Conservation (phyloP, 2,888 invertebrate genomes). For the Tachina fera region DNA sequence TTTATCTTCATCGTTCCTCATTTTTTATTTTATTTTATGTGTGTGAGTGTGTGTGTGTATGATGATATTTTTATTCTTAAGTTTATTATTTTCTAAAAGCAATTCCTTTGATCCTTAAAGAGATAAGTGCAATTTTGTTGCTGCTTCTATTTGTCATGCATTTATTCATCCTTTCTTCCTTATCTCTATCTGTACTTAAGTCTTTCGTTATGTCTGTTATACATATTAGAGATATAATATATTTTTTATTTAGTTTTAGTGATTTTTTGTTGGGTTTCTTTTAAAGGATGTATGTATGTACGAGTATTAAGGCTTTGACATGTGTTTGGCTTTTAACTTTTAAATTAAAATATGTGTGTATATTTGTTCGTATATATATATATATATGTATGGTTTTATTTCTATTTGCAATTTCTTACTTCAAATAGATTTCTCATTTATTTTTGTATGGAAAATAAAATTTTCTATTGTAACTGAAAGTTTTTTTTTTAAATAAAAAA, state of each 20-base stretch:
- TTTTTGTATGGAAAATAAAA: too few species aligned
- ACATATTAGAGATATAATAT: too few species aligned
- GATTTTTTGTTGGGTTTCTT: slow-evolving; percentile 5
- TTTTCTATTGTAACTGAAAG: neutral
- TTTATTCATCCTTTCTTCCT: slow-evolving; percentile 45
- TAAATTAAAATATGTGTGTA: neutral
- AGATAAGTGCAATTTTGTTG: slow-evolving; percentile 62
- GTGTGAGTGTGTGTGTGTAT: neutral
- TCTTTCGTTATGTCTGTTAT: slow-evolving; percentile 21
- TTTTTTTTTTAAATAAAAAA: neutral
- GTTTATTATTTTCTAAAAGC: slow-evolving; percentile 64
- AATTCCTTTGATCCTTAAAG: slow-evolving; percentile 57
- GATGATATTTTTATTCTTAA: slow-evolving; percentile 38
- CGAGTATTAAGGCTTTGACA: slow-evolving; percentile 41
- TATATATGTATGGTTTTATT: neutral
- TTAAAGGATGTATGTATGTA: neutral
- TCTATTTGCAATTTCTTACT: neutral
- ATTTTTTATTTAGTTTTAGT: neutral
- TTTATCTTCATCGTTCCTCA: slow-evolving; percentile 46
- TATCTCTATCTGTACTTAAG: slow-evolving; percentile 42
- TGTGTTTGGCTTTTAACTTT: slow-evolving; percentile 54
- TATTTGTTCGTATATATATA: too few species aligned
- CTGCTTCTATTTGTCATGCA: slow-evolving; percentile 32
- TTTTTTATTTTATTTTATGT: neutral
- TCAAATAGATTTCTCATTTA: neutral